These are phyloP conservation scores for Clarias gariepinus DNA, from an alignment of 2,113 vertebrate species.

Conservation along the genomic window DNA sequence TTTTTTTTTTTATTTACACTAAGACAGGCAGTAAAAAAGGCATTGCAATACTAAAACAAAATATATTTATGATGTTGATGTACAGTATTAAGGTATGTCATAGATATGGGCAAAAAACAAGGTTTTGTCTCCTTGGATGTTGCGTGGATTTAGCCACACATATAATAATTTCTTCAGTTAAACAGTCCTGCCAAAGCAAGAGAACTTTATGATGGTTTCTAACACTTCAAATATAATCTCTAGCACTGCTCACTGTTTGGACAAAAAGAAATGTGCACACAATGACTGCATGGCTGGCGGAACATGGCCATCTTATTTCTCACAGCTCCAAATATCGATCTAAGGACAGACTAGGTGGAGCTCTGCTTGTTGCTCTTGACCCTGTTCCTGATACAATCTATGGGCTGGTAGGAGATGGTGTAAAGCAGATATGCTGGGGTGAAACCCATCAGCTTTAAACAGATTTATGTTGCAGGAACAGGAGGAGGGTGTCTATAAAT, in stretches of 20 bases:
- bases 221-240: conserved; percentile 10
- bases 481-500: neutral
- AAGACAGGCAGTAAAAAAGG: neutral
- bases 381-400: conserved; percentile 24
- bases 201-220: neutral
- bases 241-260: neutral
- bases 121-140: no score
- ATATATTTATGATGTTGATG: neutral
- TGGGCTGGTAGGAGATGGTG: conserved; percentile 6
- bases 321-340: conserved; percentile 7
- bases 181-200: neutral
- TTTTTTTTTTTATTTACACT: no score
- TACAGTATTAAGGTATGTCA: neutral
- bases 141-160: neutral
- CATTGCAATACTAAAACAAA: neutral
- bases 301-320: neutral
- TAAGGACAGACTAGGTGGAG: neutral
- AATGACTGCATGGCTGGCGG: neutral
- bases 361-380: neutral
- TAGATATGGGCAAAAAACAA: neutral
- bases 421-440: conserved; percentile 6
- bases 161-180: conserved; percentile 6
- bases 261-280: neutral
- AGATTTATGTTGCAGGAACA: conserved; percentile 17
- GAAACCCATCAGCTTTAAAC: neutral